Base-by-base conservation (phyloP, 2,797 vertebrate genomes). In the Mormyrops attenuatus region DNA sequence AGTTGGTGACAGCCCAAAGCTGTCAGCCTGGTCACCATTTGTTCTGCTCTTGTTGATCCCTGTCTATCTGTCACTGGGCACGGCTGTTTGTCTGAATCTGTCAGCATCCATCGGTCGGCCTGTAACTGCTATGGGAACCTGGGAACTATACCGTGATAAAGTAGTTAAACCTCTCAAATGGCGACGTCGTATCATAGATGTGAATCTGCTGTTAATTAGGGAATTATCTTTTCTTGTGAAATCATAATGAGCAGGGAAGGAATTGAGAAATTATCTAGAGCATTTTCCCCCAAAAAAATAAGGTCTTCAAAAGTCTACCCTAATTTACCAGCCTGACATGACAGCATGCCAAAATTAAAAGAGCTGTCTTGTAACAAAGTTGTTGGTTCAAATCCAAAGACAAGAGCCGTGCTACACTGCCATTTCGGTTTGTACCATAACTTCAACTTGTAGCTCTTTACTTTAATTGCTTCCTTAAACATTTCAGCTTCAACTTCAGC, bases 31-130 rank as follows among this genome's bases (percentile, higher is more conserved):
- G 89, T 85, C 87, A 88, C 88, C 87, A 90, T 92, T 91, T 90
- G 90, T 90, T 91, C 87, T 84, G 66, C 84, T 85, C 34, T 53
- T n/a, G 66, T 63, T 88, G 77, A 88, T 89, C 87, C 89, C 90
- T 77, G 80, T 90, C 90, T 91, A 88, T 92, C 89, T 90, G 89
- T 89, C 84, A 53, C 89, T 49, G 87, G 77, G 73, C 88, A 91
- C 88, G 92, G 88, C 90, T 90, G 90, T 91, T 89, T 91, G 87
- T 89, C 52, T 89, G 88, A 87, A 90, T 90, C 89, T 91, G 85
- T 89, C 89, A 86, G 66, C 90, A 89, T 85, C 89, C 0, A 88
- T 93, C 77, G 38, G 80, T 90, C 34, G 57, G 44, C 89, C 57
- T 55, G 30, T 82, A 82, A 34, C 6, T 26, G 88, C 80, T 69